A percentile compares a stretch with the other conserved stretches of the same genome.
Evolutionary conservation across 1,140 invertebrate species (phyloP).

Genomic region (Mercenaria mercenaria): DNA sequence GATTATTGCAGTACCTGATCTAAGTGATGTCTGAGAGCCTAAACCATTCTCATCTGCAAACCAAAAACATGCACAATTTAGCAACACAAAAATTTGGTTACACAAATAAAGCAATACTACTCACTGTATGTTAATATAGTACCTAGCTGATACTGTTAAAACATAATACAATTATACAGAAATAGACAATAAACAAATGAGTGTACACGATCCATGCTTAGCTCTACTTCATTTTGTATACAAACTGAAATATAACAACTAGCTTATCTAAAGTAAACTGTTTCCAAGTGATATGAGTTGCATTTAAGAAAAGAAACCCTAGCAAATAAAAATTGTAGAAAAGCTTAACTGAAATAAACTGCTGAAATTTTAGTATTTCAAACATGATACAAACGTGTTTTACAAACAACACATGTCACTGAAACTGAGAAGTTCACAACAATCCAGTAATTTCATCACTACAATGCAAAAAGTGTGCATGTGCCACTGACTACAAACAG

Average conservation of each 20-base stretch:
- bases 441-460: background rate
- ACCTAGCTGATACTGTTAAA: background rate
- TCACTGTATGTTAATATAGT: background rate
- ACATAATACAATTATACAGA: background rate
- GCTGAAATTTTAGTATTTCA: too few relatives aligned
- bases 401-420: too few relatives aligned
- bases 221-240: background rate
- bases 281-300: too few relatives aligned
- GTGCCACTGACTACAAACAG: background rate
- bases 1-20: slow-evolving; percentile 68
- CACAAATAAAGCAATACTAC: background rate
- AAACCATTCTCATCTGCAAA: slow-evolving; percentile 59
- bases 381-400: too few relatives aligned
- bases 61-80: slow-evolving; percentile 29
- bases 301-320: too few relatives aligned
- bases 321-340: too few relatives aligned
- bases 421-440: too few relatives aligned
- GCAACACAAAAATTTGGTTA: background rate
- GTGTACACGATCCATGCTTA: background rate
- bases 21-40: slow-evolving; percentile 65
- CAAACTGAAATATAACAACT: too few relatives aligned
- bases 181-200: background rate
- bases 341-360: too few relatives aligned
- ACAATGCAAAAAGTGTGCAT: background rate
- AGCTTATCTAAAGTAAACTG: too few relatives aligned